Evolutionary conservation across 1,140 invertebrate genomes (phyloP).

Genomic region (Holcopasites calliopsidis): DNA sequence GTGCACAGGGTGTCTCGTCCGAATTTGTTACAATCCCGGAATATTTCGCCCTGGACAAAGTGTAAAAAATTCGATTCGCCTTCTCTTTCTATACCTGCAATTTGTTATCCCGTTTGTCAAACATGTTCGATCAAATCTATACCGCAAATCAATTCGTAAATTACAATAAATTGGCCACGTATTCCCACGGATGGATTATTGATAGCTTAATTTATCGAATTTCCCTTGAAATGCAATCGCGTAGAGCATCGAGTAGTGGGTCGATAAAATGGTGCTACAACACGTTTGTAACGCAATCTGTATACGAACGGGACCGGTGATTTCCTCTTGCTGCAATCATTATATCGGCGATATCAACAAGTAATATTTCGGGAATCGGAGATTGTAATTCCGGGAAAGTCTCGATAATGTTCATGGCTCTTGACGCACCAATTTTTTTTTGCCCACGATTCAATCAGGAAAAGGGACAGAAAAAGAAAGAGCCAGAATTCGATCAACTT

Average conservation of each 20-base stretch:
- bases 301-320: not conserved
- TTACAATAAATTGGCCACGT: not conserved
- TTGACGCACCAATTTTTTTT: too few relatives aligned
- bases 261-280: not conserved
- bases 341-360: conserved; percentile 27
- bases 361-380: conserved; percentile 6
- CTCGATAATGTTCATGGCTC: not conserved
- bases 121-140: not conserved
- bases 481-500: conserved; percentile 11
- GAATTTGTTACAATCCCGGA: not conserved
- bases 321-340: not conserved
- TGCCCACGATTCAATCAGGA: not conserved
- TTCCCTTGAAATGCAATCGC: not conserved
- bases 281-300: too few relatives aligned
- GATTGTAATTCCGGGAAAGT: not conserved
- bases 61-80: too few relatives aligned
- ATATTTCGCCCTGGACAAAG: too few relatives aligned
- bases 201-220: not conserved
- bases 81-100: too few relatives aligned
- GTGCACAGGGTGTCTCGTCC: not conserved
- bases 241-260: not conserved
- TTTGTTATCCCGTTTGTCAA: too few relatives aligned
- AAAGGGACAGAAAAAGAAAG: not conserved
- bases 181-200: not conserved
- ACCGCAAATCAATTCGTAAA: not conserved